A percentile compares a stretch with the other conserved stretches of the same genome.
phyloP scores from a whole-genome alignment of 2,797 vertebrate species.

The Varecia variegata region DNA sequence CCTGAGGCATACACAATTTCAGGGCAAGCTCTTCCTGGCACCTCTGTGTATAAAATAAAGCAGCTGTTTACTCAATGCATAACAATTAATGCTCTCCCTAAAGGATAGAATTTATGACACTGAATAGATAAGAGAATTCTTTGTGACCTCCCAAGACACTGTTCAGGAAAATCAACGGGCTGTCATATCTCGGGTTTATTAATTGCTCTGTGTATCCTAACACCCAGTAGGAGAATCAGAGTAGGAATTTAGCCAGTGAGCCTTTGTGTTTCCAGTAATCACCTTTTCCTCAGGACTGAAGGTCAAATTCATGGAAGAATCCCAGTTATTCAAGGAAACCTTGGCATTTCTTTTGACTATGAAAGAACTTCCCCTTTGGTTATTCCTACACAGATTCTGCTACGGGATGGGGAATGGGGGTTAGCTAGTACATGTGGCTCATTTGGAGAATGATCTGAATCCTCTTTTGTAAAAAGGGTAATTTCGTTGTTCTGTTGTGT shows the following conservation, averaged over 20 bases:
- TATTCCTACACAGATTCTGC: background rate
- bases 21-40: conserved; percentile 9
- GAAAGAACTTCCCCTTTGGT: background rate
- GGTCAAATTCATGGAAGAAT: conserved; percentile 23
- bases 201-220: background rate
- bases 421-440: background rate
- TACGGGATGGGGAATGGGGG: fast-evolving
- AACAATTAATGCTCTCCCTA: background rate
- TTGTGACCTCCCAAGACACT: background rate
- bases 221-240: background rate
- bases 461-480: background rate
- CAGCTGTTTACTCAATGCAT: background rate
- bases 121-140: background rate
- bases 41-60: conserved; percentile 30
- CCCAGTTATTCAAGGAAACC: conserved; percentile 1
- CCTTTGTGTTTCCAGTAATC: background rate
- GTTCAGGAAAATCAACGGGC: background rate
- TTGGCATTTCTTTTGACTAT: background rate
- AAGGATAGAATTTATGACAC: background rate
- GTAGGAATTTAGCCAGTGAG: background rate
- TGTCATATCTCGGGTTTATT: conserved; percentile 2
- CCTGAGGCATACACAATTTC: background rate
- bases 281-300: conserved; percentile 6
- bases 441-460: background rate
- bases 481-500: background rate